These are phyloP conservation scores for Mesorhabditis spiculigera DNA, from an alignment of 2,888 invertebrate genomes.

Conservation along the genomic window DNA sequence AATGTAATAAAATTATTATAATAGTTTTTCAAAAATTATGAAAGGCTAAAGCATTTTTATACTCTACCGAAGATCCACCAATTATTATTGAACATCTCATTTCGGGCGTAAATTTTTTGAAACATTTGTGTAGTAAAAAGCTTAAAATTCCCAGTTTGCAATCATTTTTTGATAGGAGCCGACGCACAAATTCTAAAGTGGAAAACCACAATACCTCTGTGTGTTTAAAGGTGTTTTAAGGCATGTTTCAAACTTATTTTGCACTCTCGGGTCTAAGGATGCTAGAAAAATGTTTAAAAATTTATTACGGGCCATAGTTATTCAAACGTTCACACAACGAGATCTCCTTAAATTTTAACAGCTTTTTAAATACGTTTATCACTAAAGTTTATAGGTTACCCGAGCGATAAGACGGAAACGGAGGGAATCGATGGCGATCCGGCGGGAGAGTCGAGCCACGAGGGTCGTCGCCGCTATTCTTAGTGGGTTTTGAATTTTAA, in stretches of 20 bases:
- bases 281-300: no score
- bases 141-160: no score
- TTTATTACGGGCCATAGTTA: background rate
- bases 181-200: no score
- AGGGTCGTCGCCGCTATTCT: constrained; percentile 48
- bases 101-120: no score
- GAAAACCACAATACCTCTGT: no score
- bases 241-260: no score
- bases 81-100: background rate
- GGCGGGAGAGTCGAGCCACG: constrained; percentile 43
- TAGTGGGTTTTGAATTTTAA: constrained; percentile 19
- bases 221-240: no score
- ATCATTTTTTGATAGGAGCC: no score
- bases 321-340: background rate
- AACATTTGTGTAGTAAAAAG: no score
- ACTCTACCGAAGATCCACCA: background rate
- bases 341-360: background rate
- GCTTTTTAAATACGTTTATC: no score
- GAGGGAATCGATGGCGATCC: constrained; percentile 42
- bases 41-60: background rate
- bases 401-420: constrained; percentile 44
- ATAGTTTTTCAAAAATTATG: background rate
- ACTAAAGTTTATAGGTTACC: constrained; percentile 26
- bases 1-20: no score
- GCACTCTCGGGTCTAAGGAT: no score